Percentiles rank a stretch among this genome's conserved stretches.
Conservation (phyloP, 2,888 invertebrate species). For the Acronicta aceris region DNA sequence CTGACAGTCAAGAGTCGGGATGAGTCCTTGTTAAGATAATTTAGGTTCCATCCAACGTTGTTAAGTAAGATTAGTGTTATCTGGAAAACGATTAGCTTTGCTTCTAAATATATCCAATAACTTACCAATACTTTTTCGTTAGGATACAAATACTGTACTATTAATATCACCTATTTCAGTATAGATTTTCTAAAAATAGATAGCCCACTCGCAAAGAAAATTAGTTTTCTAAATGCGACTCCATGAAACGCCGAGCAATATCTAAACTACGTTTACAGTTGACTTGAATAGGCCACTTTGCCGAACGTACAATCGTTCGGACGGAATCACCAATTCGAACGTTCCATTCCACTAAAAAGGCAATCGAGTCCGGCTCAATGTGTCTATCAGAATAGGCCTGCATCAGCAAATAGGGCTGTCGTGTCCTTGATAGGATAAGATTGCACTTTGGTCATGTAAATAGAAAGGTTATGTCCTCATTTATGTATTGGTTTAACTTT, state of each 20-base stretch:
- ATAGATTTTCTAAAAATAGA: conserved; percentile 16
- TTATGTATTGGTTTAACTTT: background rate
- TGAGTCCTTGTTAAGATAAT: conserved; percentile 30
- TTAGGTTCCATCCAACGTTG: conserved; percentile 26
- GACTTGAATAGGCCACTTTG: conserved; percentile 47
- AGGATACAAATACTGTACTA: background rate
- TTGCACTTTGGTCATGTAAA: conserved; percentile 41
- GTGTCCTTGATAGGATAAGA: conserved; percentile 39
- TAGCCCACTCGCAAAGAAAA: conserved; percentile 9
- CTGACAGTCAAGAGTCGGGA: conserved; percentile 14
- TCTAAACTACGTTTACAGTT: conserved; percentile 43
- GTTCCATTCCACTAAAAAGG: conserved; percentile 55
- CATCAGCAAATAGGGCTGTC: conserved; percentile 48
- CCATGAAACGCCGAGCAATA: conserved; percentile 29
- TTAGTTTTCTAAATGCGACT: conserved; percentile 21
- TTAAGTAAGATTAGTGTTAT: conserved; percentile 17
- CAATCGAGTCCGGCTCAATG: conserved; percentile 50
- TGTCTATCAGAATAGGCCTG: conserved; percentile 52
- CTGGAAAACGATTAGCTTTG: background rate
- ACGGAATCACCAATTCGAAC: conserved; percentile 47
- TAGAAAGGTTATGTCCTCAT: conserved; percentile 18
- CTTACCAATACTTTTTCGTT: background rate
- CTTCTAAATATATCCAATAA: conserved; percentile 10
- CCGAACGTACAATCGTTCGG: conserved; percentile 47
- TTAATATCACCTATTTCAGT: background rate